Evolutionary conservation across 2,113 vertebrate species (phyloP).

Genomic region (Brachyhypopomus gauderio): DNA sequence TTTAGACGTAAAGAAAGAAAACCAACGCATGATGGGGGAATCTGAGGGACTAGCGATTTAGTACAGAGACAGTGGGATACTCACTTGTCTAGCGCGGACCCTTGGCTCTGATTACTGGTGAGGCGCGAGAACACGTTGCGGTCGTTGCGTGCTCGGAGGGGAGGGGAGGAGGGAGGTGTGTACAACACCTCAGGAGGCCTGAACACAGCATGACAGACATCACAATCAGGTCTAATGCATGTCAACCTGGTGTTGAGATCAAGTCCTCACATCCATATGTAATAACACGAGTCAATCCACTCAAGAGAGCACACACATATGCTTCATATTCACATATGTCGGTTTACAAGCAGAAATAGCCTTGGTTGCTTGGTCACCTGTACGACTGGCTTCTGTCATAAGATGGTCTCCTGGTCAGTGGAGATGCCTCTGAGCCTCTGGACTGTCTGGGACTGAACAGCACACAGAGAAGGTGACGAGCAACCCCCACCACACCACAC

Average conservation of each 20-base stretch:
- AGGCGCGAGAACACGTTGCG: slow-evolving; percentile 97
- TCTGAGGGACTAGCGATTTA: background rate
- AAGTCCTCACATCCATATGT: too few relatives aligned
- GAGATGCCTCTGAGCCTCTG: slow-evolving; percentile 86
- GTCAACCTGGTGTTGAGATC: too few relatives aligned
- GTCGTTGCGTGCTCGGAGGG: slow-evolving; percentile 89
- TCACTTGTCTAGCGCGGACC: slow-evolving; percentile 97
- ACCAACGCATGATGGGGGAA: background rate
- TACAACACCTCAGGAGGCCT: slow-evolving; percentile 87
- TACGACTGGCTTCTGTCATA: slow-evolving; percentile 87
- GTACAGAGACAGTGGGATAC: slow-evolving; percentile 54
- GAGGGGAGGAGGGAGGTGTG: slow-evolving; percentile 93
- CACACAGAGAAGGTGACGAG: slow-evolving; percentile 42
- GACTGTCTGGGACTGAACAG: slow-evolving; percentile 89
- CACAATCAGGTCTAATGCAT: background rate
- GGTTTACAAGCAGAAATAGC: background rate
- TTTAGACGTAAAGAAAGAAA: slow-evolving; percentile 1
- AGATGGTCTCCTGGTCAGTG: slow-evolving; percentile 89
- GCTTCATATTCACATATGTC: too few relatives aligned
- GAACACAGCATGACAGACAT: slow-evolving; percentile 29
- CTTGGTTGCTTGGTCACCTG: slow-evolving; percentile 70
- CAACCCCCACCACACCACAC: too few relatives aligned
- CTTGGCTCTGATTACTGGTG: slow-evolving; percentile 92
- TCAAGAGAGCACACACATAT: too few relatives aligned
- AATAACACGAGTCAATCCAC: too few relatives aligned